Evolutionary conservation across 1,140 invertebrate genomes (phyloP).

Genomic region (Harpegnathos saltator): DNA sequence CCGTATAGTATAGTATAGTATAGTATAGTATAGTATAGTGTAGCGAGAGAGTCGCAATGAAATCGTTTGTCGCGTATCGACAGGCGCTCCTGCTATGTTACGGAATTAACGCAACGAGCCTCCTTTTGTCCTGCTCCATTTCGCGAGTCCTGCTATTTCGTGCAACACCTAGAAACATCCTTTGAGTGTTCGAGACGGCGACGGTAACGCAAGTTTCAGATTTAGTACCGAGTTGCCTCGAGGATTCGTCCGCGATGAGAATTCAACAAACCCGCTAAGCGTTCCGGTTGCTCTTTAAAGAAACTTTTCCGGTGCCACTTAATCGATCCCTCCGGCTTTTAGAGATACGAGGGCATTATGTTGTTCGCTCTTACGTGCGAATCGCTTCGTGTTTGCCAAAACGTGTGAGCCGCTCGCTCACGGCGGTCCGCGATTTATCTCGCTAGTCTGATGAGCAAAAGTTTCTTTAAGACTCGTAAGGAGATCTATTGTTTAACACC

Average conservation of each 20-base stretch:
- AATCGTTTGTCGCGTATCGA: slow-evolving; percentile 61
- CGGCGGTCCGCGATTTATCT: slow-evolving; percentile 59
- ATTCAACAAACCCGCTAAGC: slow-evolving; percentile 71
- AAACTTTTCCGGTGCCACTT: slow-evolving; percentile 71
- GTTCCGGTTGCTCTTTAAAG: slow-evolving; percentile 70
- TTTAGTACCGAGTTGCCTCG: slow-evolving; percentile 67
- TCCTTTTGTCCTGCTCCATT: slow-evolving; percentile 15
- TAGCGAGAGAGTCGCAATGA: slow-evolving; percentile 19
- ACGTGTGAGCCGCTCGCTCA: slow-evolving; percentile 33
- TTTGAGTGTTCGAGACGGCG: slow-evolving; percentile 57
- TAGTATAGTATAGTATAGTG: too few relatives aligned
- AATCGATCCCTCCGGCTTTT: slow-evolving; percentile 71
- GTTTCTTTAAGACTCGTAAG: slow-evolving; percentile 7
- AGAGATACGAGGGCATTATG: slow-evolving; percentile 34
- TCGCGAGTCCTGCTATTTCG: too few relatives aligned
- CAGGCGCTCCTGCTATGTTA: slow-evolving; percentile 64
- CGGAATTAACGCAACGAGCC: slow-evolving; percentile 51
- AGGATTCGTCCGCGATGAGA: slow-evolving; percentile 67
- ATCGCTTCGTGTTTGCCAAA: neutral
- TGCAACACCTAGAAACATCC: slow-evolving; percentile 59
- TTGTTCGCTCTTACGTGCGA: slow-evolving; percentile 9
- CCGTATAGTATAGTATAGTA: neutral
- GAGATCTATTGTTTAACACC: slow-evolving; percentile 1
- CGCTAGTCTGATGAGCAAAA: slow-evolving; percentile 23
- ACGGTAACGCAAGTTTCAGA: slow-evolving; percentile 66